Conservation (phyloP, 2,888 invertebrate species). For the Aspidiotus destructor region DNA sequence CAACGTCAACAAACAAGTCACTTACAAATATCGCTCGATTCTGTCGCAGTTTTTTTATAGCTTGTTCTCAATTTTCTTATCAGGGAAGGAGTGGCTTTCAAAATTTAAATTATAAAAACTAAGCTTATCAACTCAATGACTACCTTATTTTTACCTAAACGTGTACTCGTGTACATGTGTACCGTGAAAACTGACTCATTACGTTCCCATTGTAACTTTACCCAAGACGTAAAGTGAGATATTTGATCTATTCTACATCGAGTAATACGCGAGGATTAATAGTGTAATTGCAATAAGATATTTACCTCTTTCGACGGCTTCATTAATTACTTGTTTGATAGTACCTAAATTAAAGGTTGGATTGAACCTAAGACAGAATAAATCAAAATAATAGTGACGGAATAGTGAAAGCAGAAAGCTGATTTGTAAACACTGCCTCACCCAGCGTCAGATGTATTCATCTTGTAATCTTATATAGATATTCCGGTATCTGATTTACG, state of each 20-base stretch:
- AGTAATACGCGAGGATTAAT: too few relatives aligned
- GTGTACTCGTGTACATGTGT: too few relatives aligned
- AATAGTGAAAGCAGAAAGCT: background rate
- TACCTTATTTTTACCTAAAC: too few relatives aligned
- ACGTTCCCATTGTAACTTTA: too few relatives aligned
- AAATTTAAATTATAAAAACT: background rate
- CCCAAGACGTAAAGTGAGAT: too few relatives aligned
- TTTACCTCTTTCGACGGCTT: constrained; percentile 84
- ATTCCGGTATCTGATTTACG: too few relatives aligned
- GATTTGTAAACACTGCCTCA: background rate
- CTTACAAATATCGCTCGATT: background rate
- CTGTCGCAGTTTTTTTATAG: too few relatives aligned
- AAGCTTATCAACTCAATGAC: too few relatives aligned
- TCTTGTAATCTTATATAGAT: background rate
- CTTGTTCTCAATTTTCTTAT: background rate
- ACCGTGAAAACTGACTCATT: too few relatives aligned
- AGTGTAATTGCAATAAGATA: background rate
- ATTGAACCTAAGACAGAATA: constrained; percentile 33
- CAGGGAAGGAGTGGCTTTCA: constrained; percentile 2
- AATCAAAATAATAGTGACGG: background rate
- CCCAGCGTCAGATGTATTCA: constrained; percentile 11
- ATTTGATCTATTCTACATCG: too few relatives aligned
- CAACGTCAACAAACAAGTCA: background rate
- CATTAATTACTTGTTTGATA: constrained; percentile 88
- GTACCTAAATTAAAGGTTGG: constrained; percentile 72